Base-by-base conservation (phyloP, 1,140 invertebrate genomes). In the Chrysopa pallens region DNA sequence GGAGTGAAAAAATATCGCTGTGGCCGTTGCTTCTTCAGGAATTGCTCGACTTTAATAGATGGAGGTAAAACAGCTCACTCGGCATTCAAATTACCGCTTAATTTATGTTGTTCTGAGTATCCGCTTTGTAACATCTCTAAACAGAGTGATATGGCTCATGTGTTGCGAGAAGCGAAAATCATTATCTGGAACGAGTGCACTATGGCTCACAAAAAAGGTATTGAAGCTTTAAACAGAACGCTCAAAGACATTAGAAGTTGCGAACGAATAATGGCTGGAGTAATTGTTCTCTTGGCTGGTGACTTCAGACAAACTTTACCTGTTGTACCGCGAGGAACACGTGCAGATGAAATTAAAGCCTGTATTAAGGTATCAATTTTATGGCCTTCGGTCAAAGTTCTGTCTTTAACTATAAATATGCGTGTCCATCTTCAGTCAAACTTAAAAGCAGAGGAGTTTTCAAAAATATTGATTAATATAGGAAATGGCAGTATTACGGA, bases 231-330 rank as follows among this genome's bases (percentile, higher is more conserved):
- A n/a, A 38, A 48, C 29, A 15, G 27, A 37, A 50, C 49, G 15
- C 44, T 62, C 29, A 33, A 53, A 50, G 53, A 60, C 56, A 38
- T 60, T 33, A 47, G 44, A 7, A 31, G 40, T 12, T 49, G 48
- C 23, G 5, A 40, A 13, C 44, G 46, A n/a, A 28, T 31, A 9
- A 43, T 52, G 13, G 60, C 58, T 42, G 54, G 43, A 14, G 44
- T 48, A 38, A 50, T 60, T 17, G 45, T 70, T 49, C 42, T 67
- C 39, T 49, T 66, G n/a, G 49, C 59, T 46, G 65, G 66, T 33
- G 62, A 71, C 55, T 72, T 70, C 50, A 43, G 60, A 11, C 62
- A 69, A 60, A 66, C 56, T 42, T 48, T 69, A 43, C 63, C 66
- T 35, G 57, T 69, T 43, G 54, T 67, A 37, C 46, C 50, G 39